Evolutionary conservation across 2,113 vertebrate genomes (phyloP).

Genomic region (Cynoglossus semilaevis): DNA sequence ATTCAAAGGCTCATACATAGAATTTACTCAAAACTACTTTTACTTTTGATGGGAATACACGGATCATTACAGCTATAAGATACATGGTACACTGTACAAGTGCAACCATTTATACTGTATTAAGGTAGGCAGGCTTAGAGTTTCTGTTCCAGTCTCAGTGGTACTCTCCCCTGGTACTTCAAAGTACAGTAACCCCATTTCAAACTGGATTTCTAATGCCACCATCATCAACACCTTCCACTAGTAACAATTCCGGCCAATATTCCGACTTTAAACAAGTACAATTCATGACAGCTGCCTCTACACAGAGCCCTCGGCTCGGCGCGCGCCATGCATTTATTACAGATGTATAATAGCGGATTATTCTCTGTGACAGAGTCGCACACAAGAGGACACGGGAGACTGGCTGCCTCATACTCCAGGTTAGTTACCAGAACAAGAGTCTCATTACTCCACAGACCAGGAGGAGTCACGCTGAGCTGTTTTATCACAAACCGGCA

Average conservation of each 20-base stretch:
- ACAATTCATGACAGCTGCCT: conserved; percentile 21
- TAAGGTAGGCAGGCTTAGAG: no score
- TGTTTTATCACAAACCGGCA: conserved; percentile 52
- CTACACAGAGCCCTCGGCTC: conserved; percentile 13
- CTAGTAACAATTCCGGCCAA: conserved; percentile 22
- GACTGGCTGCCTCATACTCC: conserved; percentile 29
- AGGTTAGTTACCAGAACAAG: conserved; percentile 48
- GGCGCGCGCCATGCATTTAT: conserved; percentile 15
- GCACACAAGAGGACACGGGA: conserved; percentile 18
- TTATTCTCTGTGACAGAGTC: conserved; percentile 38
- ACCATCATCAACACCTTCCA: conserved; percentile 9
- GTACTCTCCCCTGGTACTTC: no score
- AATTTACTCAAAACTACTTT: no score
- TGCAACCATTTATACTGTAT: no score
- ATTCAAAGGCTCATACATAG: no score
- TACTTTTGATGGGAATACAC: no score
- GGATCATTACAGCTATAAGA: no score
- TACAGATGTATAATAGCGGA: conserved; percentile 39
- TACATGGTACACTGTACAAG: no score
- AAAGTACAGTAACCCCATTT: no score
- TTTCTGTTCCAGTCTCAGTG: no score
- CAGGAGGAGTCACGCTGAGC: conserved; percentile 36
- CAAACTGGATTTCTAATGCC: not conserved
- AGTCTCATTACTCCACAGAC: conserved; percentile 44
- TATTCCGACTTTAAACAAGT: conserved; percentile 30